A percentile compares a stretch with the other conserved stretches of the same genome.
Evolutionary conservation across 2,113 vertebrate species (phyloP).

Genomic region (Cyprinodon tularosa): DNA sequence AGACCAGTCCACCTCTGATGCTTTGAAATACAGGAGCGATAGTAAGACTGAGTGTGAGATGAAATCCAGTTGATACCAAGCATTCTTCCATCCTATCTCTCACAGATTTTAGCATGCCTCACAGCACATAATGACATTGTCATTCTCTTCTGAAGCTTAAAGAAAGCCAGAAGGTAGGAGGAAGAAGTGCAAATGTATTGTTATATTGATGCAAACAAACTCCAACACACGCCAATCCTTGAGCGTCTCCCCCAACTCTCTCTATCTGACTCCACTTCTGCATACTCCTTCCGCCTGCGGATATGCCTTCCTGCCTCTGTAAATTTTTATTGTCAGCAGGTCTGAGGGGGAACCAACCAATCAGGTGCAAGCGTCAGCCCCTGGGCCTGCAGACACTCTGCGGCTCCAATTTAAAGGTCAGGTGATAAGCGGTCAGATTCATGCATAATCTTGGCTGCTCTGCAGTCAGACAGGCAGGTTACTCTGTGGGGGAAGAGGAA

Average conservation of each 20-base stretch:
- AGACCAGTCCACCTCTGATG: conserved; percentile 57
- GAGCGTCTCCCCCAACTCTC: conserved; percentile 14
- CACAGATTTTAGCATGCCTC: conserved; percentile 70
- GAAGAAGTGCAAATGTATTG: conserved; percentile 70
- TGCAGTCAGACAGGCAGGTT: conserved; percentile 48
- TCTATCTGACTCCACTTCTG: conserved; percentile 42
- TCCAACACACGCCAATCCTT: conserved; percentile 1
- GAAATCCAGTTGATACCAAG: conserved; percentile 62
- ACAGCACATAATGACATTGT: conserved; percentile 80
- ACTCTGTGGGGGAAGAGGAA: conserved; percentile 37
- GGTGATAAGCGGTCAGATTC: conserved; percentile 78
- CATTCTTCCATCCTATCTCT: conserved; percentile 48
- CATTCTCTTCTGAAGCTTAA: conserved; percentile 67
- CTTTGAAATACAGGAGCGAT: conserved; percentile 41
- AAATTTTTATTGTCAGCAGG: conserved; percentile 83
- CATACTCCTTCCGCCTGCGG: conserved; percentile 60
- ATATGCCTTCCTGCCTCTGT: conserved; percentile 73
- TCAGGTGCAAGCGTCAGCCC: conserved; percentile 67
- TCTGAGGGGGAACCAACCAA: conserved; percentile 70
- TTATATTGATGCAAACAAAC: conserved; percentile 59
- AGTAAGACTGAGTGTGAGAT: conserved; percentile 51
- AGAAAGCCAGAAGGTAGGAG: conserved; percentile 59
- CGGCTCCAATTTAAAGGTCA: conserved; percentile 84
- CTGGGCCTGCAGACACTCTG: conserved; percentile 67
- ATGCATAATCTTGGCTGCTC: conserved; percentile 76